phyloP scores from a whole-genome alignment of 2,797 vertebrate genomes.

The Apogon hyalosoma region DNA sequence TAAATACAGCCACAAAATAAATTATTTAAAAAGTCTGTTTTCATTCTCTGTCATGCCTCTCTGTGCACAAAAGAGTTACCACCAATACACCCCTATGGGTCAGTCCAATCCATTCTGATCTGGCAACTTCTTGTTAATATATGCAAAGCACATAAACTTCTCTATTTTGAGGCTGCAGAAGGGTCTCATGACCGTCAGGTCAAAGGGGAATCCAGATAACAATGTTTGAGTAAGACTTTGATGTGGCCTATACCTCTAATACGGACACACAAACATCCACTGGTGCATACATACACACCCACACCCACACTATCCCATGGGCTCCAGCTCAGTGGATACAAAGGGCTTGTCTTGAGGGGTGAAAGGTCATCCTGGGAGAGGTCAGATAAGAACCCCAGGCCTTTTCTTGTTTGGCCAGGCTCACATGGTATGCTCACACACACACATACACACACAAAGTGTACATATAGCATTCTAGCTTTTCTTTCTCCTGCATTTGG shows the following conservation, averaged over 20 bases:
- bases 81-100: not conserved
- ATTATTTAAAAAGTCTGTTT: too few relatives aligned
- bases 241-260: constrained; percentile 80
- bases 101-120: not conserved
- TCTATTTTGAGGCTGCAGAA: constrained; percentile 65
- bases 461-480: constrained; percentile 40
- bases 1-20: too few relatives aligned
- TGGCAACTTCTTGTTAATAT: constrained; percentile 36
- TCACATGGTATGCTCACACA: constrained; percentile 66
- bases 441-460: constrained; percentile 33
- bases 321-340: constrained; percentile 69
- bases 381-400: constrained; percentile 81
- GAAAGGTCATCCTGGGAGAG: constrained; percentile 76
- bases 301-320: constrained; percentile 62
- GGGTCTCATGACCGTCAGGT: constrained; percentile 81
- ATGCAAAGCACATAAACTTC: constrained; percentile 56
- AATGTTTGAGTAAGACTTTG: constrained; percentile 90
- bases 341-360: constrained; percentile 77
- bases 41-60: too few relatives aligned
- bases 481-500: constrained; percentile 57
- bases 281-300: constrained; percentile 32
- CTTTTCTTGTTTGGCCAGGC: constrained; percentile 66
- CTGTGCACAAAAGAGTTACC: too few relatives aligned
- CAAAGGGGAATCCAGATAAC: constrained; percentile 88
- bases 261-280: constrained; percentile 35